Percentiles rank a stretch among this genome's conserved stretches.
These are phyloP conservation scores for Bembecia ichneumoniformis DNA, from an alignment of 2,888 invertebrate genomes.

Conservation along the genomic window DNA sequence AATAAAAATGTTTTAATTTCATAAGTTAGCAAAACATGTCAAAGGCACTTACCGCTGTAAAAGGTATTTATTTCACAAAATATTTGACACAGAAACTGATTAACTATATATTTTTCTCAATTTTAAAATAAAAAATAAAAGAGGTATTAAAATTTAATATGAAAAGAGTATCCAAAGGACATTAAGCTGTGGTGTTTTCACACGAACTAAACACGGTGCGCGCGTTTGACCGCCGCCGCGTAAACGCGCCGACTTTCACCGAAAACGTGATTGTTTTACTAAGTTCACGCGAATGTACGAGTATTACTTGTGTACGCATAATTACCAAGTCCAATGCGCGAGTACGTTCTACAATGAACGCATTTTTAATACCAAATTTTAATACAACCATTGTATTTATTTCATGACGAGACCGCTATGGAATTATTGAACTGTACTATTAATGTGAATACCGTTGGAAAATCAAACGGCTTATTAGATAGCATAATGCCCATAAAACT, in stretches of 20 bases:
- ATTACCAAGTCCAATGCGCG: conserved; percentile 1
- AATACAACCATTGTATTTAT: background rate
- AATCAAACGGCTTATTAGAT: too few species aligned
- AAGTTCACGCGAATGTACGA: conserved; percentile 9
- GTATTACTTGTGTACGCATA: background rate
- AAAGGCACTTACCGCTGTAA: too few species aligned
- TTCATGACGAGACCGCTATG: background rate
- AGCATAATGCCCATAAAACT: too few species aligned
- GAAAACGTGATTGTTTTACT: conserved; percentile 28
- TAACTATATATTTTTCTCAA: too few species aligned
- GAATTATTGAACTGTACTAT: too few species aligned
- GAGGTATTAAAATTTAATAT: too few species aligned
- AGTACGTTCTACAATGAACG: background rate
- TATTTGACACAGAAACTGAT: too few species aligned
- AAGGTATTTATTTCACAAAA: too few species aligned
- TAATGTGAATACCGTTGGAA: too few species aligned
- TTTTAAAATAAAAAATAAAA: too few species aligned
- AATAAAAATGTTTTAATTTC: too few species aligned
- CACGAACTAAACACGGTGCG: background rate
- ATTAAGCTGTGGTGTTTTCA: background rate
- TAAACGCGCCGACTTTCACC: conserved; percentile 13
- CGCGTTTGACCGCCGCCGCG: background rate
- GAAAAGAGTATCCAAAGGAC: background rate
- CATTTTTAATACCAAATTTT: background rate
- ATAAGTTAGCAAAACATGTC: too few species aligned